Evolutionary conservation across 2,113 vertebrate species (phyloP).

Genomic region (Smithornis capensis): DNA sequence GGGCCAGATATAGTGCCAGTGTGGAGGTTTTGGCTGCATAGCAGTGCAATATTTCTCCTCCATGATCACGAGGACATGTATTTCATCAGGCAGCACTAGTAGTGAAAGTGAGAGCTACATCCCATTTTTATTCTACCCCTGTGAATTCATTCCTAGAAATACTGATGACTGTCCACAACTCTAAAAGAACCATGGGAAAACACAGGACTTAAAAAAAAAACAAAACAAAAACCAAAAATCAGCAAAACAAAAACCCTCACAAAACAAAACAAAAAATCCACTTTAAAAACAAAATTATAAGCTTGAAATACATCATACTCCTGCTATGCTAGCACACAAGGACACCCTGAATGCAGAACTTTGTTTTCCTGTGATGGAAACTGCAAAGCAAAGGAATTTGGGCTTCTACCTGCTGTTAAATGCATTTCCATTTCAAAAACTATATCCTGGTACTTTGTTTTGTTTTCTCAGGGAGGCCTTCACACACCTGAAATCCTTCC

Average conservation of each 20-base stretch:
- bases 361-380: not conserved
- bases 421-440: slow-evolving; percentile 40
- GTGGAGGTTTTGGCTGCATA: not conserved
- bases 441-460: not conserved
- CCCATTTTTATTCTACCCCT: not conserved
- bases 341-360: not conserved
- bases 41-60: not conserved
- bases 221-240: no score
- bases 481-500: not conserved
- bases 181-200: not conserved
- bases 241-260: not conserved
- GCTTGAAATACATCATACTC: not conserved
- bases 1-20: not conserved
- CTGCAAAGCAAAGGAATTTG: not conserved
- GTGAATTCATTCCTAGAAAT: not conserved
- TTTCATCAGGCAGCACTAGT: not conserved
- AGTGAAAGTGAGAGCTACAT: not conserved
- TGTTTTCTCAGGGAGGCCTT: not conserved
- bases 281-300: not conserved
- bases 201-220: not conserved
- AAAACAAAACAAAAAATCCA: not conserved
- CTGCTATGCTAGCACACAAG: not conserved
- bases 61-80: not conserved
- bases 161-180: not conserved
- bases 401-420: not conserved